Base-by-base conservation (phyloP, 2,797 vertebrate genomes). In the Antrozous pallidus region DNA sequence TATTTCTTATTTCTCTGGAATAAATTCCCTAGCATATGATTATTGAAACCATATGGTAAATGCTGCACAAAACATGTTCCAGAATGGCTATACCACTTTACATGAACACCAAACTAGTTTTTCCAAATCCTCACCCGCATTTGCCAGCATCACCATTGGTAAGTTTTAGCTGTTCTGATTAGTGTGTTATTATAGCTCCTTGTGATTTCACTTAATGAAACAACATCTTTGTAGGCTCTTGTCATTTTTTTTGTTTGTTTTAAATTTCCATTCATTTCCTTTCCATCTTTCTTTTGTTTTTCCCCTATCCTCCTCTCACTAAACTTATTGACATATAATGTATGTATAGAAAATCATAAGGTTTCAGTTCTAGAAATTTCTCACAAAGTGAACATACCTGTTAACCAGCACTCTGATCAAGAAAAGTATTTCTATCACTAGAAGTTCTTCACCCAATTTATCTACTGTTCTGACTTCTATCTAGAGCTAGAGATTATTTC, bases 141-240 rank as follows among this genome's bases (percentile, higher is more conserved):
- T 49, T 51, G 49, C 9, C 17, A 63, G 58, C 17, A 51, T 42
- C 22, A 36, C 38, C 6, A 11, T 69, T 49, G 75, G 70, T 82
- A 28, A 24, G 45, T 42, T 70, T 75, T 82, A 56, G 45, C n/a
- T 82, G 3, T 77, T 73, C 28, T 88, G 33, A 42, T 73, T 42
- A 2, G 22, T 73, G 8, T 74, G 36, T n/a, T 36, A n/a, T 75
- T 67, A 74, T 45, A 58, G 24, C 20, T 58, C 12, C 38, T 18
- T 94, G 58, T 74, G 56, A 83, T 54, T 87, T 95, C 73, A 42
- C 71, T 82, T 78, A 18, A 78, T 33, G 63, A 58, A 71, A 67
- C 7, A 71, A 67, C 7, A 85, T 58, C n/a, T 85, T 92, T 67
- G 78, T 56, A 86, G 26, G 45, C 24, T 58, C 28, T 38, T 56